A percentile compares a stretch with the other conserved stretches of the same genome.
Evolutionary conservation across 2,888 invertebrate species (phyloP).

Genomic region (Eristalis intricaria): DNA sequence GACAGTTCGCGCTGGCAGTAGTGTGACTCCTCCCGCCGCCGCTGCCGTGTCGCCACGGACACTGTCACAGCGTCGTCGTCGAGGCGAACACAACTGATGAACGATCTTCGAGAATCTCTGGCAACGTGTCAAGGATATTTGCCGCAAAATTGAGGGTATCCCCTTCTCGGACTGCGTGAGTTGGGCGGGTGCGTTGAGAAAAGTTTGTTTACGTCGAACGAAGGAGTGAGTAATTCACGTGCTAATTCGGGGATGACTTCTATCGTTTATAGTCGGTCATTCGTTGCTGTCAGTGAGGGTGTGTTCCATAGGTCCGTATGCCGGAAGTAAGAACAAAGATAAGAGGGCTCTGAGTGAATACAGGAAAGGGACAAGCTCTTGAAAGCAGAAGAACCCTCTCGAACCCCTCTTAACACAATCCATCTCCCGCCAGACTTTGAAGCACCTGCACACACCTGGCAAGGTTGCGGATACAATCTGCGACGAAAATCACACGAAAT

Average conservation of each 20-base stretch:
- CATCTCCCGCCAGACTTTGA: too few species aligned
- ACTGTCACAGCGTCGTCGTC: neutral
- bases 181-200: neutral
- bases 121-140: conserved; percentile 52
- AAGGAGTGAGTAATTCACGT: conserved; percentile 14
- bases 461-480: neutral
- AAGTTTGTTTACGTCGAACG: conserved; percentile 8
- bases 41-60: too few species aligned
- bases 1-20: conserved; percentile 16
- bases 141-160: conserved; percentile 3
- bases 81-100: conserved; percentile 4
- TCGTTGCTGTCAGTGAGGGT: neutral
- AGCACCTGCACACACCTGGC: too few species aligned
- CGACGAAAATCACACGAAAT: neutral
- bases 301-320: neutral
- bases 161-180: neutral
- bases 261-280: too few species aligned
- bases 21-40: neutral
- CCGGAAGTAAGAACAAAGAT: neutral
- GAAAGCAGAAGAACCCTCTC: too few species aligned
- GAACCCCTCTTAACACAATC: too few species aligned
- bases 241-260: neutral
- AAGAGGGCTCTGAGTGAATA: neutral
- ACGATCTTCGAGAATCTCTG: conserved; percentile 31
- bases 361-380: neutral